Conservation (phyloP, 1,140 invertebrate genomes). For the Dinoponera quadriceps region DNA sequence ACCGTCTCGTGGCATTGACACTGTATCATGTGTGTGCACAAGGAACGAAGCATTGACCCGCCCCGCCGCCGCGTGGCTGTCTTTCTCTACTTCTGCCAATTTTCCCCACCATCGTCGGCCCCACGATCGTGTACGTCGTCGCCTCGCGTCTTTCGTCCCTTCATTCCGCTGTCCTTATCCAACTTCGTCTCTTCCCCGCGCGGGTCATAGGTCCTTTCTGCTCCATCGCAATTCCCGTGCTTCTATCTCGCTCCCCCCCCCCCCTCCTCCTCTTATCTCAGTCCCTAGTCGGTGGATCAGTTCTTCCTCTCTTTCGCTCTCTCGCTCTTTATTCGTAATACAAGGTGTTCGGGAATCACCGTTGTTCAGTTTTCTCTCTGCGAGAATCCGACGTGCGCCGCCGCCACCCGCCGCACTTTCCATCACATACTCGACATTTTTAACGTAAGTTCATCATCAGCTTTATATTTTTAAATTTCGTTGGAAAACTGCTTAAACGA, state of each 20-base stretch:
- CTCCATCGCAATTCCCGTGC: slow-evolving; percentile 35
- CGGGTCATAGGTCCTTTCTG: slow-evolving; percentile 5
- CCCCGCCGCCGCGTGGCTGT: background rate
- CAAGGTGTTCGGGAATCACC: slow-evolving; percentile 19
- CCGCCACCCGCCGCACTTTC: background rate
- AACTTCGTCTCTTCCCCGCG: background rate
- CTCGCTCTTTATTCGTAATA: slow-evolving; percentile 21
- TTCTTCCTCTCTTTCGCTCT: slow-evolving; percentile 41
- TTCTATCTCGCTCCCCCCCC: slow-evolving; percentile 34
- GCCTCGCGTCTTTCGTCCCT: slow-evolving; percentile 50
- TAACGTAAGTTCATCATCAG: background rate
- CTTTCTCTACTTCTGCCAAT: slow-evolving; percentile 34
- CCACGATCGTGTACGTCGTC: background rate
- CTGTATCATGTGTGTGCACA: background rate
- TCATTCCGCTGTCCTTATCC: slow-evolving; percentile 51
- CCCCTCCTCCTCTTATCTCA: background rate
- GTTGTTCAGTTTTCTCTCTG: background rate
- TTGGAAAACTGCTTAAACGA: too few species aligned
- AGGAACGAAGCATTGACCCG: slow-evolving; percentile 43
- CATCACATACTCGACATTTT: background rate
- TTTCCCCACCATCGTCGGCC: background rate
- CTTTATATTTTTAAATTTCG: background rate
- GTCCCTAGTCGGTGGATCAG: slow-evolving; percentile 37
- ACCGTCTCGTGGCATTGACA: slow-evolving; percentile 19
- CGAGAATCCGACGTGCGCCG: too few species aligned